These are phyloP conservation scores for Parascotia fuliginaria DNA, from an alignment of 2,888 invertebrate species.

Conservation along the genomic window DNA sequence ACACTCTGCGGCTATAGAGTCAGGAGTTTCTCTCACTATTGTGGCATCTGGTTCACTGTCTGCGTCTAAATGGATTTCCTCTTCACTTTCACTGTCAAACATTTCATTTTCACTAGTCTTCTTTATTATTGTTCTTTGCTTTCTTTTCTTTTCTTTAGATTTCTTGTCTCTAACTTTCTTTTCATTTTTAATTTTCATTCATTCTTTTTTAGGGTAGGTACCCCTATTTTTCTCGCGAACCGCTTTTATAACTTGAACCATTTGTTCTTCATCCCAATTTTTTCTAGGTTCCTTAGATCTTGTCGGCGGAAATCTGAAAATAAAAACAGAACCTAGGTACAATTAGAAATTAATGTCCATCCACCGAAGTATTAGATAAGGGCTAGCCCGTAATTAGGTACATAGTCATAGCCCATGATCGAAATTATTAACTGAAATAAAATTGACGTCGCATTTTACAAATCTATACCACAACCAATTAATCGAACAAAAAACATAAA, in stretches of 20 bases:
- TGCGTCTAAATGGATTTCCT: not conserved
- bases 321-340: no score
- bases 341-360: no score
- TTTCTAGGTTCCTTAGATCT: no score
- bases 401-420: not conserved
- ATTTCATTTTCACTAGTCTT: not conserved
- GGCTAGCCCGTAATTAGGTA: not conserved
- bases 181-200: not conserved
- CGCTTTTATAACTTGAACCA: not conserved
- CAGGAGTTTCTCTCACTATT: constrained; percentile 3
- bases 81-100: not conserved
- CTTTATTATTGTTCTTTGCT: not conserved
- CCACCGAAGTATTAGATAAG: not conserved
- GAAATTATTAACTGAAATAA: not conserved
- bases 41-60: constrained; percentile 7
- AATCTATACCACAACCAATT: not conserved
- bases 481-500: not conserved
- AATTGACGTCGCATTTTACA: not conserved
- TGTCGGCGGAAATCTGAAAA: no score
- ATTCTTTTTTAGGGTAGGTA: not conserved
- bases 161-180: not conserved
- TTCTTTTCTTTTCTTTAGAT: not conserved
- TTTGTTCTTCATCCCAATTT: no score
- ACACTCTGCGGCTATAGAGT: constrained; percentile 7
- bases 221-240: not conserved